Conservation (phyloP, 2,113 vertebrate species). For the Notiomystis cincta region DNA sequence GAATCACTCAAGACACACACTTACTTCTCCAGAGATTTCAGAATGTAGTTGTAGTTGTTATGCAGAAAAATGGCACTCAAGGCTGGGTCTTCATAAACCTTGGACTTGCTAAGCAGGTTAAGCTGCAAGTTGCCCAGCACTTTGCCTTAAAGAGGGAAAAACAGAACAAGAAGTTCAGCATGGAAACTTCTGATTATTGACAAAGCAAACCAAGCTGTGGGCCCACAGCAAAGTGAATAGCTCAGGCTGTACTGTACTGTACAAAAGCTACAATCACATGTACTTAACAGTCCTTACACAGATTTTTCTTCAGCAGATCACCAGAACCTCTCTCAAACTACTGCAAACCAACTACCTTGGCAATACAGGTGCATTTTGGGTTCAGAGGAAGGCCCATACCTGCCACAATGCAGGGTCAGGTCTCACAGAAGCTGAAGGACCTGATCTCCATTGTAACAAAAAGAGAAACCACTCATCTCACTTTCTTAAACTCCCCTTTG, state of each 20-base stretch:
- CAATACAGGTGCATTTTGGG: not conserved
- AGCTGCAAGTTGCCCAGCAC: slow-evolving; percentile 96
- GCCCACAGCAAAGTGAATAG: not conserved
- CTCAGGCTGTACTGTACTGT: rapidly evolving
- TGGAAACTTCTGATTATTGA: not conserved
- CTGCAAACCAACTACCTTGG: too few relatives aligned
- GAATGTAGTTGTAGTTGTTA: slow-evolving; percentile 99
- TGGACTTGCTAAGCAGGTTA: slow-evolving; percentile 94
- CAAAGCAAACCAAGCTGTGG: not conserved
- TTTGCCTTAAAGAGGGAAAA: slow-evolving; percentile 79
- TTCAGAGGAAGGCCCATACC: not conserved
- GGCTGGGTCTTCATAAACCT: slow-evolving; percentile 94
- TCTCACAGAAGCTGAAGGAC: not conserved
- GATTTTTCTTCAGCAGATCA: not conserved
- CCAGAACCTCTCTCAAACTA: not conserved
- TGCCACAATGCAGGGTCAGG: not conserved
- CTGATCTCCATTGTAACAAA: not conserved
- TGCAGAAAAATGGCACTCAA: slow-evolving; percentile 94
- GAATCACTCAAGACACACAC: not conserved
- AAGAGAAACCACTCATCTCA: not conserved
- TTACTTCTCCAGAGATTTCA: slow-evolving; percentile 97
- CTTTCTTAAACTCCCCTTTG: not conserved
- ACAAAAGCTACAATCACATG: not conserved
- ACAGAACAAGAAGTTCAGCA: not conserved
- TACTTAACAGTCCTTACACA: not conserved